Evolutionary conservation across 1,140 invertebrate genomes (phyloP).

Genomic region (Periplaneta americana): DNA sequence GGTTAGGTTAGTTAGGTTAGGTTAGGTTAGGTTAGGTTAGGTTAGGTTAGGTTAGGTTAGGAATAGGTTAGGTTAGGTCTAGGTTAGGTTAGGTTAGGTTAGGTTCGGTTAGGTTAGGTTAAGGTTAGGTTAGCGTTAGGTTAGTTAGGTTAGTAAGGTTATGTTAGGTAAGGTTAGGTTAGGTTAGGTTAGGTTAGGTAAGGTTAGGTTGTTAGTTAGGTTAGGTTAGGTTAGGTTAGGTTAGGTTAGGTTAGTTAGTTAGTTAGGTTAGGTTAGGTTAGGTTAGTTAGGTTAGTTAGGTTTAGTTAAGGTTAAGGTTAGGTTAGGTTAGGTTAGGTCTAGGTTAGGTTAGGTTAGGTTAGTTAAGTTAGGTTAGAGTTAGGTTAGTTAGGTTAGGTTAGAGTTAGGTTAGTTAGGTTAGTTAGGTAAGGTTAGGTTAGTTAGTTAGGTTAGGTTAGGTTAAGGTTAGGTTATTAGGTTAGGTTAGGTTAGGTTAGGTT

Average conservation of each 20-base stretch:
- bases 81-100: conserved; percentile 22
- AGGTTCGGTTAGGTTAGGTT: conserved; percentile 19
- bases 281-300: conserved; percentile 18
- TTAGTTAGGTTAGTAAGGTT: conserved; percentile 6
- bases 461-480: conserved; percentile 23
- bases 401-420: conserved; percentile 19
- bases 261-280: conserved; percentile 20
- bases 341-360: conserved; percentile 25
- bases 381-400: conserved; percentile 24
- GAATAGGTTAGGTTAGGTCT: conserved; percentile 21
- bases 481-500: conserved; percentile 24
- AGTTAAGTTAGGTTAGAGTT: conserved; percentile 24
- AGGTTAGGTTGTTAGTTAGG: conserved; percentile 8
- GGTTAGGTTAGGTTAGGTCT: conserved; percentile 21
- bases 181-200: conserved; percentile 7
- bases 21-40: conserved; percentile 21
- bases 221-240: conserved; percentile 14
- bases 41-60: conserved; percentile 20
- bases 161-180: neutral
- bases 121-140: conserved; percentile 20
- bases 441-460: conserved; percentile 24
- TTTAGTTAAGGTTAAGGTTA: conserved; percentile 16
- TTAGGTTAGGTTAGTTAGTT: conserved; percentile 22
- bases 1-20: conserved; percentile 23
- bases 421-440: conserved; percentile 23